Conservation (phyloP, 1,140 invertebrate genomes). For the Eurytemora carolleeae region DNA sequence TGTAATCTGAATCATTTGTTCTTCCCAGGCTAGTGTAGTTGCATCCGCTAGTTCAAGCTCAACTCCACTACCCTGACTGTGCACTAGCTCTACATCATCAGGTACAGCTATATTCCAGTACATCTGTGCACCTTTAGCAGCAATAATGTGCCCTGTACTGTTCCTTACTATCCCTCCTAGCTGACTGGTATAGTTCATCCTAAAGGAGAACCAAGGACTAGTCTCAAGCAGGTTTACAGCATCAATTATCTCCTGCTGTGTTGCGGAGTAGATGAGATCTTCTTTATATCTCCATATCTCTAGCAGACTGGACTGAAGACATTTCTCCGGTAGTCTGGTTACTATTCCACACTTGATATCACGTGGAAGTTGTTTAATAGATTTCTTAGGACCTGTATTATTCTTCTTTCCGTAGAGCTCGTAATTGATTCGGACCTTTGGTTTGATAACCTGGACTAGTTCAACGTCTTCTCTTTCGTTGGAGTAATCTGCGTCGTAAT, state of each 20-base stretch:
- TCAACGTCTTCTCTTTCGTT: no score
- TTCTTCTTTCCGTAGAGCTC: no score
- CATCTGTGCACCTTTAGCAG: conserved; percentile 38
- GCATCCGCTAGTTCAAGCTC: background rate
- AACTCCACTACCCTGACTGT: background rate
- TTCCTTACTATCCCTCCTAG: conserved; percentile 39
- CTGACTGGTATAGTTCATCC: conserved; percentile 39
- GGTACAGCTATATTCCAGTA: conserved; percentile 38
- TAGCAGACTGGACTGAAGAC: background rate
- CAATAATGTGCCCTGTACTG: conserved; percentile 36
- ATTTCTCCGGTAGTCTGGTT: no score
- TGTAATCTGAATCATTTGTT: background rate
- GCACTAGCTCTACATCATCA: background rate
- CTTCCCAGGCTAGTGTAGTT: background rate
- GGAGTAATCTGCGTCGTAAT: no score
- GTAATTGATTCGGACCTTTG: no score
- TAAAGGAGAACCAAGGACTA: conserved; percentile 11
- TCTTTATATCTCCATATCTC: background rate
- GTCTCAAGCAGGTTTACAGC: background rate
- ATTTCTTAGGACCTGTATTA: no score
- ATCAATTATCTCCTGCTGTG: background rate
- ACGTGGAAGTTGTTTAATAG: no score
- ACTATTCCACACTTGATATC: no score
- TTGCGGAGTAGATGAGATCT: background rate
- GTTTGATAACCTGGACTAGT: no score